Evolutionary conservation across 2,797 vertebrate genomes (phyloP).

Genomic region (Knipowitschia caucasica): DNA sequence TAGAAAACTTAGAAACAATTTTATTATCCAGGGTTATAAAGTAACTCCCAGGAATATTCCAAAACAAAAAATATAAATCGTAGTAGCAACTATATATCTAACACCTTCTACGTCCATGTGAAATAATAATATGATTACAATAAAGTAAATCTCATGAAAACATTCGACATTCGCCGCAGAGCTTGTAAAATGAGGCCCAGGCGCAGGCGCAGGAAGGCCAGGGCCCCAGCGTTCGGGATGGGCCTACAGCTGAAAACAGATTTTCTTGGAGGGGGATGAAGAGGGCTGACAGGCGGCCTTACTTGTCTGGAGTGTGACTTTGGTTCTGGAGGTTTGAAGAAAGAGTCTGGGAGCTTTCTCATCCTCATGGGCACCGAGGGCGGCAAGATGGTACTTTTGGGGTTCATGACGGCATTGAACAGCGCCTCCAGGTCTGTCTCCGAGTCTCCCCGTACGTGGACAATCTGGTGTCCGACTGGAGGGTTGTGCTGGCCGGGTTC

Average conservation of each 20-base stretch:
- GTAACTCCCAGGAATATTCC: no score
- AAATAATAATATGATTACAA: no score
- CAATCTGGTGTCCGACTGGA: slow-evolving; percentile 89
- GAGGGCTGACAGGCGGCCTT: slow-evolving; percentile 60
- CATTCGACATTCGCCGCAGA: not conserved
- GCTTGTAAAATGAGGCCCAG: not conserved
- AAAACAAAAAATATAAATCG: no score
- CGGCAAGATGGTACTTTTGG: slow-evolving; percentile 87
- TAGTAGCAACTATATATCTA: no score
- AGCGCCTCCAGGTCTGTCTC: slow-evolving; percentile 96
- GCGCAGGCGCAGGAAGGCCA: slow-evolving; percentile 17
- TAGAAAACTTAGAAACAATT: no score
- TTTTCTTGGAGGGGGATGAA: slow-evolving; percentile 37
- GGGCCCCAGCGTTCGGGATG: slow-evolving; percentile 31
- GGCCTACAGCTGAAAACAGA: slow-evolving; percentile 33
- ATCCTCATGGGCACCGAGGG: slow-evolving; percentile 93
- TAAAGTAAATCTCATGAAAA: no score
- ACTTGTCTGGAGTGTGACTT: slow-evolving; percentile 97
- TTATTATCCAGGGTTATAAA: no score
- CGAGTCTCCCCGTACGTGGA: slow-evolving; percentile 94
- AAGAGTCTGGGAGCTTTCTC: slow-evolving; percentile 94
- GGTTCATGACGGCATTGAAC: slow-evolving; percentile 98
- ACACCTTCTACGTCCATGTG: no score
- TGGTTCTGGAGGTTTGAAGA: slow-evolving; percentile 96
- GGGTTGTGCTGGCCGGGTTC: slow-evolving; percentile 83